A percentile compares a stretch with the other conserved stretches of the same genome.
phyloP scores from a whole-genome alignment of 1,140 invertebrate genomes.

The Chrysomallon squamiferum region DNA sequence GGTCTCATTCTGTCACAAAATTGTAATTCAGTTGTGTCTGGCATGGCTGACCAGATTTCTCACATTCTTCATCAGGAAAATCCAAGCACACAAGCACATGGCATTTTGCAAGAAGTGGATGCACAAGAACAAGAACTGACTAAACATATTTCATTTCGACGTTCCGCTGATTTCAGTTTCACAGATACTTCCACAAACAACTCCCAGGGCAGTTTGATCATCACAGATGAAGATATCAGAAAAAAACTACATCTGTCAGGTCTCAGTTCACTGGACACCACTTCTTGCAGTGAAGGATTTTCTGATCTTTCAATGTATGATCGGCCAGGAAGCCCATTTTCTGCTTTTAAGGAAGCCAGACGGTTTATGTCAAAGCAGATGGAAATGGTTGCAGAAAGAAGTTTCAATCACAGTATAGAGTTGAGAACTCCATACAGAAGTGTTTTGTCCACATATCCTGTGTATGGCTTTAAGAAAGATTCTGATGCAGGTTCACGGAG shows the following conservation, averaged over 20 bases:
- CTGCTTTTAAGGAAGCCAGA: conserved; percentile 41
- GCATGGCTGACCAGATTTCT: conserved; percentile 41
- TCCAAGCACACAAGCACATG: conserved; percentile 44
- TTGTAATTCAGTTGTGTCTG: conserved; percentile 3
- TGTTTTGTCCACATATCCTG: conserved; percentile 44
- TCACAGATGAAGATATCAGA: conserved; percentile 35
- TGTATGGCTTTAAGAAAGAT: conserved; percentile 15
- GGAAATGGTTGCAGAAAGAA: conserved; percentile 43
- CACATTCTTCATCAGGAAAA: conserved; percentile 40
- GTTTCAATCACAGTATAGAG: conserved; percentile 51
- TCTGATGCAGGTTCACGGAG: too few relatives aligned
- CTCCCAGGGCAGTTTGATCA: conserved; percentile 26
- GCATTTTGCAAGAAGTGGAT: conserved; percentile 42
- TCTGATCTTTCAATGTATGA: conserved; percentile 20
- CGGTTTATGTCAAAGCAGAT: conserved; percentile 48
- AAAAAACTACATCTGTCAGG: conserved; percentile 48
- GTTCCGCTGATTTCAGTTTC: conserved; percentile 35
- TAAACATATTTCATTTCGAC: conserved; percentile 21
- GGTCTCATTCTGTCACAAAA: background rate
- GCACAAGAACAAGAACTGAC: conserved; percentile 38
- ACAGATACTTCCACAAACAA: conserved; percentile 21
- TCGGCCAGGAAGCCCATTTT: conserved; percentile 24
- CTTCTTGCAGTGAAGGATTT: conserved; percentile 16
- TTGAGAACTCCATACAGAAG: conserved; percentile 36
- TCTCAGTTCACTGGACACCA: conserved; percentile 32